phyloP scores from a whole-genome alignment of 2,113 vertebrate species.

The Aleadryas rufinucha region DNA sequence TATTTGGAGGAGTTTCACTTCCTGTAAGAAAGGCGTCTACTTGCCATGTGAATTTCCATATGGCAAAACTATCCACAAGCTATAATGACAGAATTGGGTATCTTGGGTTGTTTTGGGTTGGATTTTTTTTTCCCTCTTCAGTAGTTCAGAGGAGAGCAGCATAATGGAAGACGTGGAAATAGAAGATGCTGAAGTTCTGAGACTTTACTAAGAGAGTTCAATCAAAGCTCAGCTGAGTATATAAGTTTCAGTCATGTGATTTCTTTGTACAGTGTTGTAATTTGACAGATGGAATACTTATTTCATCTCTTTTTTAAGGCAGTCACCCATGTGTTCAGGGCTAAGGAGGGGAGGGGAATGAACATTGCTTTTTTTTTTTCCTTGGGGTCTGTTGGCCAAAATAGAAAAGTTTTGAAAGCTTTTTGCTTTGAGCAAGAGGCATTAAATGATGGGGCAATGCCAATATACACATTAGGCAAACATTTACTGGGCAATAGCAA shows the following conservation, averaged over 20 bases:
- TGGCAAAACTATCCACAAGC: not conserved
- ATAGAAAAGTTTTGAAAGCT: not conserved
- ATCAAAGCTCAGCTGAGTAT: not conserved
- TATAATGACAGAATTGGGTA: not conserved
- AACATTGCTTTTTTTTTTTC: not conserved
- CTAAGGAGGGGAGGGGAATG: not conserved
- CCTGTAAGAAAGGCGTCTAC: not conserved
- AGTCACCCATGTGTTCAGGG: not conserved
- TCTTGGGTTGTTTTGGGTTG: not conserved
- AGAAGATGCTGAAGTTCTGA: not conserved
- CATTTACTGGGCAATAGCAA: not conserved
- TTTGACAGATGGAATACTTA: not conserved
- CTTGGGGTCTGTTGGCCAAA: not conserved
- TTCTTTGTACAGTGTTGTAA: not conserved
- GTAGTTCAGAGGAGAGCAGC: not conserved
- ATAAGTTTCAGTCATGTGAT: not conserved
- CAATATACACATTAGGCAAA: not conserved
- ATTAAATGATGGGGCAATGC: not conserved
- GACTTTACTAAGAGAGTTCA: not conserved
- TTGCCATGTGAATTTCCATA: not conserved
- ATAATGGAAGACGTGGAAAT: not conserved
- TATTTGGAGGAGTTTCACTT: not conserved
- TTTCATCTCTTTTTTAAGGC: not conserved
- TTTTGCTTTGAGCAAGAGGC: not conserved
- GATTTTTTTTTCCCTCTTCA: not conserved